Evolutionary conservation across 1,140 invertebrate genomes (phyloP), one percentile per base, ranked within the genome.

Genomic region (Drosophila bipectinata): DNA sequence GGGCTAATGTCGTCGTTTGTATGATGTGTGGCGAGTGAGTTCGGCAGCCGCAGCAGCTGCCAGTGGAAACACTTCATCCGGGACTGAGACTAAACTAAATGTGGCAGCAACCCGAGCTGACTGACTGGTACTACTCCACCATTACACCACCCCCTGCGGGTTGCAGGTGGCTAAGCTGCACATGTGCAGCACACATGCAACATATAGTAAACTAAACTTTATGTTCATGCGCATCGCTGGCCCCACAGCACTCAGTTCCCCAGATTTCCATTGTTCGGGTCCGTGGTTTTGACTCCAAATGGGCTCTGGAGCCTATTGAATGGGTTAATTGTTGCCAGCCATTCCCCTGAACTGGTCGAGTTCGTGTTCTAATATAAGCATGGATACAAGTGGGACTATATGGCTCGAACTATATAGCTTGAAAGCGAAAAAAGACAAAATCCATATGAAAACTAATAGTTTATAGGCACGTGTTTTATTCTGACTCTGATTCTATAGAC

Each of bases 1-100:
- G 76, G 80, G 79, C 67, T 84, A 84, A 84, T 84, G 76, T 83
- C 72, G 80, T 78, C 58, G 72, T 79, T 83, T 79, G 79, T 78
- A 83, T 83, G 79, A 72, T 44, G 12, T 30, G 32, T 45, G 48
- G 45, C 21, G 5, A 12, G 15, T 21, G 15, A 57, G 53, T 45
- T 34, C 26, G 58, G 45, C 41, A 18, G 63, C 56, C 58, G 24
- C 21, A 3, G 32, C 56, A 51, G 24, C 57, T 62, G 30, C n/a
- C 12, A 59, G 41, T 49, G 9, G 21, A 24, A n/a, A 3, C 10
- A 57, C 62, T 28, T 32, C 57, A 49, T 9, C 18, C 32, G 34
- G 34, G 34, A n/a, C 44, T 9, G 24, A 12, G 41, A 59, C 30
- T 34, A 32, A 72, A 63, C 55, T 54, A 67, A 58, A 48, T 5